These are phyloP conservation scores for Petaurus breviceps DNA, from an alignment of 2,113 vertebrate genomes.

Conservation along the genomic window DNA sequence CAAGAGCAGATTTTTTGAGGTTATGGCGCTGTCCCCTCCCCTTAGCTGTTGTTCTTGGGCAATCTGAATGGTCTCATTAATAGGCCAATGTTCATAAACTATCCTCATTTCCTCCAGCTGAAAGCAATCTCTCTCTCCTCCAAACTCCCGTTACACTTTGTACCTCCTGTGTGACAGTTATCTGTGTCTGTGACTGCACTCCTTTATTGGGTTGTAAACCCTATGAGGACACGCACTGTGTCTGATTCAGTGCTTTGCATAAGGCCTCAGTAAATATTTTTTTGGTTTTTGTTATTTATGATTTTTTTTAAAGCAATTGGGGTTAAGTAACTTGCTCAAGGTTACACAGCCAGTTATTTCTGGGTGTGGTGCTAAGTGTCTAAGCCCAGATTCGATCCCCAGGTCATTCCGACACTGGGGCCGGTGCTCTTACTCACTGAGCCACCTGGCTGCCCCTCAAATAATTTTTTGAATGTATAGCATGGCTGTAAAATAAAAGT, in stretches of 20 bases:
- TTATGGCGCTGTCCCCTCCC: constrained; percentile 62
- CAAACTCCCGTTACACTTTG: not conserved
- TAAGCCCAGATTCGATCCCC: too few relatives aligned
- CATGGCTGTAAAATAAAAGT: not conserved
- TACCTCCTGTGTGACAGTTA: not conserved
- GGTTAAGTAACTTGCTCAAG: too few relatives aligned
- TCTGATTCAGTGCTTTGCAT: not conserved
- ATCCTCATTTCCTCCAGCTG: not conserved
- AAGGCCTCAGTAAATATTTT: not conserved
- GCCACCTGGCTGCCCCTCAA: too few relatives aligned
- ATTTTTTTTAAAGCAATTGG: too few relatives aligned
- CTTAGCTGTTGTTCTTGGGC: constrained; percentile 45
- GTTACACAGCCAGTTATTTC: too few relatives aligned
- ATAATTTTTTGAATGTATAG: not conserved
- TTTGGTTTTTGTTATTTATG: too few relatives aligned
- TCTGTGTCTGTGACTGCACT: not conserved
- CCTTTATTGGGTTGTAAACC: not conserved
- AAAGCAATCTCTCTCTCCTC: not conserved
- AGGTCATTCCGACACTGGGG: too few relatives aligned
- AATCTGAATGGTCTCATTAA: not conserved
- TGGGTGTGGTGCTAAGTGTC: too few relatives aligned
- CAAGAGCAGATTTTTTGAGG: constrained; percentile 66
- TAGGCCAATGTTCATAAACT: not conserved
- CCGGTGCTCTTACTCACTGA: too few relatives aligned
- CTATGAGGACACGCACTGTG: not conserved